A percentile compares a stretch with the other conserved stretches of the same genome.
Conservation (phyloP, 2,888 invertebrate genomes). For the Hemaris fuciformis region DNA sequence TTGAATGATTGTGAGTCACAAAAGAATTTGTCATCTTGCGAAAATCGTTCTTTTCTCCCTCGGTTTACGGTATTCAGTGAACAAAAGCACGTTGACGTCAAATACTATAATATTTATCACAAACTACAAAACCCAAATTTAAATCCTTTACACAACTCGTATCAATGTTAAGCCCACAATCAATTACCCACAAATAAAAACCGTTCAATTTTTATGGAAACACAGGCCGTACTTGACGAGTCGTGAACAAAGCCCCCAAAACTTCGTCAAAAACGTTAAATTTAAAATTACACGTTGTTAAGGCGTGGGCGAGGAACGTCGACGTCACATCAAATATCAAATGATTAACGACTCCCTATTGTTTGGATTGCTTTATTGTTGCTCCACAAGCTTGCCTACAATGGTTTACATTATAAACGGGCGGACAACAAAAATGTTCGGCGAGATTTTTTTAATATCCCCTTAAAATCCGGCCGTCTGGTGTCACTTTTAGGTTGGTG, state of each 20-base stretch:
- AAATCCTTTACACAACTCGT: background rate
- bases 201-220: background rate
- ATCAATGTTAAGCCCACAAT: background rate
- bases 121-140: background rate
- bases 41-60: no score
- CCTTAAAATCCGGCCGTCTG: constrained; percentile 35
- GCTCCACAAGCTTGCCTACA: constrained; percentile 37
- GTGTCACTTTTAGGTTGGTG: constrained; percentile 50
- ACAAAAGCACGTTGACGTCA: no score
- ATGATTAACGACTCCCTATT: constrained; percentile 60
- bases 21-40: no score
- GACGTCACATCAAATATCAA: constrained; percentile 61
- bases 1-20: no score
- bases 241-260: constrained; percentile 3
- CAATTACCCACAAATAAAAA: constrained; percentile 5
- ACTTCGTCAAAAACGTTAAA: constrained; percentile 21
- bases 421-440: constrained; percentile 41
- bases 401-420: constrained; percentile 49
- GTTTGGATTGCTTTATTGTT: constrained; percentile 56
- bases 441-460: constrained; percentile 56
- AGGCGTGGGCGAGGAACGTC: constrained; percentile 23
- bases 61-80: no score
- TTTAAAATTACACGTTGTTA: constrained; percentile 28
- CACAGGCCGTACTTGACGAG: background rate
- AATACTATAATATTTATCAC: background rate